phyloP scores from a whole-genome alignment of 2,797 vertebrate species.

The Mycteria americana region DNA sequence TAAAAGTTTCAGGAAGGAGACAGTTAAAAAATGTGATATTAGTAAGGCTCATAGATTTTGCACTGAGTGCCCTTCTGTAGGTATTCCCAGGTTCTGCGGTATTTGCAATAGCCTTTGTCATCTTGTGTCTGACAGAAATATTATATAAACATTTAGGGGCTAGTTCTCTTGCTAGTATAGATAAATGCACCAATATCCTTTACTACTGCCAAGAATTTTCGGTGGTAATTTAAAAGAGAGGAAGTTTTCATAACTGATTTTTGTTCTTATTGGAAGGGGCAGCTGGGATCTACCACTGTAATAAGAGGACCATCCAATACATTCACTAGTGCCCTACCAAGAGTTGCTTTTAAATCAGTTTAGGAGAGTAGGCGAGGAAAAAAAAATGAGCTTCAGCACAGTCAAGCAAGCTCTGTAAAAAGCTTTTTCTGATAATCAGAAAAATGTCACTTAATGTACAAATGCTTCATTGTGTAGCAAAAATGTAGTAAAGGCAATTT shows the following conservation, averaged over 20 bases:
- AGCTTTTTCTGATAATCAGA: not conserved
- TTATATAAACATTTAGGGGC: not conserved
- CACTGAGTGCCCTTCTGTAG: not conserved
- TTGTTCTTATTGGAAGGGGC: not conserved
- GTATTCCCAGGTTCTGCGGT: not conserved
- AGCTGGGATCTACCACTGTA: not conserved
- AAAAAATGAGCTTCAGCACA: not conserved
- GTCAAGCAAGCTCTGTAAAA: not conserved
- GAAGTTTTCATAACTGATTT: not conserved
- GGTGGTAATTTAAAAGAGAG: not conserved
- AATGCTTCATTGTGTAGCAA: not conserved
- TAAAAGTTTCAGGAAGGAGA: not conserved
- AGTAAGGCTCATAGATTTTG: not conserved
- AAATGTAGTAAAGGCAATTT: not conserved
- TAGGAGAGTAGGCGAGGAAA: not conserved
- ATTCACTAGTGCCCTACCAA: not conserved
- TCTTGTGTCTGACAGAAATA: not conserved
- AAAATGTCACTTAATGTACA: not conserved
- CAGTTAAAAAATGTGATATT: not conserved
- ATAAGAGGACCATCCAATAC: not conserved
- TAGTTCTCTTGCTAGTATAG: not conserved
- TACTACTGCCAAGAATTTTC: not conserved
- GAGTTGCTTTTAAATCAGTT: not conserved
- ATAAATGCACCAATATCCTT: not conserved
- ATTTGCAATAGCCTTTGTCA: not conserved